Evolutionary conservation across 2,888 invertebrate genomes (phyloP).

Genomic region (Lordiphosa fenestrarum): DNA sequence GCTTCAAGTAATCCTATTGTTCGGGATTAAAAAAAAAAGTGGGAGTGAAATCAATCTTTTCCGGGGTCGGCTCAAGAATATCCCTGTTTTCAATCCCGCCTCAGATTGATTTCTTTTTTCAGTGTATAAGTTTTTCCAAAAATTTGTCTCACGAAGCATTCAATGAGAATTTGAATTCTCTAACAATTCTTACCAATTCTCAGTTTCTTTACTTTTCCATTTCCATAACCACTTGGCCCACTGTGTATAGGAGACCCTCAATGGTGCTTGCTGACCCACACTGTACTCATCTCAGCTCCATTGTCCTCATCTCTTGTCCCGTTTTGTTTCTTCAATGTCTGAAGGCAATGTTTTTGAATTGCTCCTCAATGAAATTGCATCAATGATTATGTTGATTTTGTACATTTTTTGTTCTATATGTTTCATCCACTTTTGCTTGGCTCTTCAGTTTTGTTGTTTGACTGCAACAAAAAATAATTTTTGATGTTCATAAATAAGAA

Average conservation of each 20-base stretch:
- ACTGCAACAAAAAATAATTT: constrained; percentile 35
- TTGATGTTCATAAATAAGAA: constrained; percentile 62
- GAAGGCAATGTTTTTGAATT: constrained; percentile 68
- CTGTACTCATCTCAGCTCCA: constrained; percentile 5
- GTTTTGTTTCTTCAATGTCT: constrained; percentile 12
- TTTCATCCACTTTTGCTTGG: constrained; percentile 26
- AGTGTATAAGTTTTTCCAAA: too few relatives aligned
- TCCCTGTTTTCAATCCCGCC: too few relatives aligned
- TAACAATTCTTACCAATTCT: too few relatives aligned
- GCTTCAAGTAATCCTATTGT: too few relatives aligned
- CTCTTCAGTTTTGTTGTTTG: constrained; percentile 36
- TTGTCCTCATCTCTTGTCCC: constrained; percentile 51
- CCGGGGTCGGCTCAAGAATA: too few relatives aligned
- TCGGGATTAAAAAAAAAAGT: too few relatives aligned
- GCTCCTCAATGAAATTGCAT: constrained; percentile 72
- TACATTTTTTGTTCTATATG: constrained; percentile 9
- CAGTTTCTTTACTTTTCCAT: too few relatives aligned
- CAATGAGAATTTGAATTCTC: too few relatives aligned
- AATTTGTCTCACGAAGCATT: too few relatives aligned
- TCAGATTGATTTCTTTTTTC: too few relatives aligned
- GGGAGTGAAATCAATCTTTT: too few relatives aligned
- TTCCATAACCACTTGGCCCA: constrained; percentile 17
- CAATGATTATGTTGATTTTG: constrained; percentile 74
- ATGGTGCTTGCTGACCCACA: constrained; percentile 26
- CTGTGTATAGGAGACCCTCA: constrained; percentile 25